These are phyloP conservation scores for Oegoconia quadripuncta DNA, from an alignment of 2,888 invertebrate species.

Conservation along the genomic window DNA sequence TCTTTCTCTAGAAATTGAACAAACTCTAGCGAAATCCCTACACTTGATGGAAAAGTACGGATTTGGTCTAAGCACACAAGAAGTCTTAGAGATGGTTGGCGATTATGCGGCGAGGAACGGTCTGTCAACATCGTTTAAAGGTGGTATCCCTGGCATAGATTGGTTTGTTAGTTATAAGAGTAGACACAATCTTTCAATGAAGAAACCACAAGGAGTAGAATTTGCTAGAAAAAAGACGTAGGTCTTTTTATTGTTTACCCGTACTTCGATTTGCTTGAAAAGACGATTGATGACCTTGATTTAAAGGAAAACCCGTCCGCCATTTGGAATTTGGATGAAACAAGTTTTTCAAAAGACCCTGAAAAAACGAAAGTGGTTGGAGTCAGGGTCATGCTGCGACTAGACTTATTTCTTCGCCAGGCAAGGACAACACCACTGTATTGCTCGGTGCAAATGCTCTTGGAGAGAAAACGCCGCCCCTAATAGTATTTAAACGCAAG, in stretches of 20 bases:
- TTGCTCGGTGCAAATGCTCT: conserved; percentile 20
- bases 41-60: conserved; percentile 17
- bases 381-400: conserved; percentile 19
- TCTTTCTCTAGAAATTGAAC: conserved; percentile 9
- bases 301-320: conserved; percentile 11
- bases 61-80: conserved; percentile 13
- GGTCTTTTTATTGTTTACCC: conserved; percentile 13
- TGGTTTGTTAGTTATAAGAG: conserved; percentile 13
- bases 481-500: conserved; percentile 27
- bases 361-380: conserved; percentile 26
- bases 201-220: conserved; percentile 21
- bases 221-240: conserved; percentile 12
- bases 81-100: conserved; percentile 11
- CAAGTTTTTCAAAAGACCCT: conserved; percentile 23
- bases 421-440: conserved; percentile 20
- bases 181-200: conserved; percentile 9
- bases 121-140: conserved; percentile 12
- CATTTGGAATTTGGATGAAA: conserved; percentile 24
- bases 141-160: conserved; percentile 8
- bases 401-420: conserved; percentile 13
- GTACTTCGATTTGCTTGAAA: conserved; percentile 12
- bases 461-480: conserved; percentile 25
- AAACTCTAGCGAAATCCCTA: conserved; percentile 10
- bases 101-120: conserved; percentile 8
- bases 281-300: conserved; percentile 14